phyloP scores from a whole-genome alignment of 2,113 vertebrate genomes.

The Plotosus lineatus region DNA sequence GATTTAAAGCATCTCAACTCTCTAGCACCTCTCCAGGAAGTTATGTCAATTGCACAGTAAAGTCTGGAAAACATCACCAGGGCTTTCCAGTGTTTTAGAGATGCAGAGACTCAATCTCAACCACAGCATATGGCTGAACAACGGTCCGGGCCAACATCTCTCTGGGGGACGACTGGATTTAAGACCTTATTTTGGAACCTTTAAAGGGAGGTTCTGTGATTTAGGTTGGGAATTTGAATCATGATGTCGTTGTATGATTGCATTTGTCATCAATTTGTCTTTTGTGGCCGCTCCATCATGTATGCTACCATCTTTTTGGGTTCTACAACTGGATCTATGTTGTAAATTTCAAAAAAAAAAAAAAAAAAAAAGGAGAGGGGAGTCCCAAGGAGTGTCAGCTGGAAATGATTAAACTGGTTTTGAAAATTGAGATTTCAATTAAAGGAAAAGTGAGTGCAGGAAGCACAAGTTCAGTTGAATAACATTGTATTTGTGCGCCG shows the following conservation, averaged over 20 bases:
- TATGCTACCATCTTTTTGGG: not conserved
- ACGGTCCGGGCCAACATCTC: not conserved
- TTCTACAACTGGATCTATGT: not conserved
- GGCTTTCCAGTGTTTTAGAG: not conserved
- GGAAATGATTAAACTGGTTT: not conserved
- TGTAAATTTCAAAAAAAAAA: too few relatives aligned
- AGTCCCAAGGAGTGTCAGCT: not conserved
- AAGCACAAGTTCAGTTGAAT: not conserved
- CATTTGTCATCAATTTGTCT: not conserved
- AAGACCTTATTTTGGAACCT: not conserved
- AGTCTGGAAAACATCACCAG: not conserved
- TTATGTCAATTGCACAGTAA: not conserved
- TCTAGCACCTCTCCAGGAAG: not conserved
- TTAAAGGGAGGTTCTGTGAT: not conserved
- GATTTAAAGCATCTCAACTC: not conserved
- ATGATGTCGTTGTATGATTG: not conserved
- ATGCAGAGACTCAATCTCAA: not conserved
- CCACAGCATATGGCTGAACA: not conserved
- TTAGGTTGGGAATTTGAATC: not conserved
- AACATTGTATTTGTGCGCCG: constrained; percentile 3
- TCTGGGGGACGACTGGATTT: not conserved
- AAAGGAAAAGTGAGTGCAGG: not conserved
- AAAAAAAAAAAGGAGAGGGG: not conserved
- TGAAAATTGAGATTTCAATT: not conserved
- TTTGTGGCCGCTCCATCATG: not conserved